phyloP scores from a whole-genome alignment of 2,113 vertebrate species.

The Amblyopsis rosae region DNA sequence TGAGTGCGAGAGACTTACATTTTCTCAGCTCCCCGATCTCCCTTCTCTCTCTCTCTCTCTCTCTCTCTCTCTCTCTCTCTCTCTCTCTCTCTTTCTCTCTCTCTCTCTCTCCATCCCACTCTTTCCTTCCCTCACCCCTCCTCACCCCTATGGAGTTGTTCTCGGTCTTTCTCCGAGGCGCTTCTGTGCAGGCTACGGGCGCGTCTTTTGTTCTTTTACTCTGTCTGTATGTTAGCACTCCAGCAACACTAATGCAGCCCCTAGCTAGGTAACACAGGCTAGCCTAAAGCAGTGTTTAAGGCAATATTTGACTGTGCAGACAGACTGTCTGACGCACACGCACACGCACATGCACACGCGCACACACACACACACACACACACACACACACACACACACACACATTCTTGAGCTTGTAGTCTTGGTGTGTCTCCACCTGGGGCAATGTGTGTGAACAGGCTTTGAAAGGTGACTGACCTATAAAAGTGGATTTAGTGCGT shows the following conservation, averaged over 20 bases:
- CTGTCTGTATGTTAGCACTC: conserved; percentile 54
- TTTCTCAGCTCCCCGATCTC: not conserved
- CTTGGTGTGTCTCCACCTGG: conserved; percentile 42
- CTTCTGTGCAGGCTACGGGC: conserved; percentile 50
- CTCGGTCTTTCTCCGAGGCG: conserved; percentile 44
- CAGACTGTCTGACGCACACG: conserved; percentile 42
- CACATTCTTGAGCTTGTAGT: conserved; percentile 15
- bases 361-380: conserved; percentile 24
- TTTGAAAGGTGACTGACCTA: conserved; percentile 64
- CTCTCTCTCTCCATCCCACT: conserved; percentile 26
- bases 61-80: not conserved
- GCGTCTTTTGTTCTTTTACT: conserved; percentile 56
- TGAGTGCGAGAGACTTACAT: not conserved
- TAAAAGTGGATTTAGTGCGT: conserved; percentile 58
- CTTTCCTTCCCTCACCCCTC: conserved; percentile 35
- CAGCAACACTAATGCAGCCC: conserved; percentile 40
- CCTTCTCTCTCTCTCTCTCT: conserved; percentile 3
- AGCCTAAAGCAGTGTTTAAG: conserved; percentile 63
- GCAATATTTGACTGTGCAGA: conserved; percentile 52
- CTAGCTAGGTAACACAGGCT: conserved; percentile 58
- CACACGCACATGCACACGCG: conserved; percentile 7
- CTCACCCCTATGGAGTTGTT: conserved; percentile 32
- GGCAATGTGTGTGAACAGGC: conserved; percentile 63
- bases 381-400: conserved; percentile 9
- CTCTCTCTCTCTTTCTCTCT: not conserved